Evolutionary conservation across 2,113 vertebrate genomes (phyloP).

Genomic region (Tupaia tana): DNA sequence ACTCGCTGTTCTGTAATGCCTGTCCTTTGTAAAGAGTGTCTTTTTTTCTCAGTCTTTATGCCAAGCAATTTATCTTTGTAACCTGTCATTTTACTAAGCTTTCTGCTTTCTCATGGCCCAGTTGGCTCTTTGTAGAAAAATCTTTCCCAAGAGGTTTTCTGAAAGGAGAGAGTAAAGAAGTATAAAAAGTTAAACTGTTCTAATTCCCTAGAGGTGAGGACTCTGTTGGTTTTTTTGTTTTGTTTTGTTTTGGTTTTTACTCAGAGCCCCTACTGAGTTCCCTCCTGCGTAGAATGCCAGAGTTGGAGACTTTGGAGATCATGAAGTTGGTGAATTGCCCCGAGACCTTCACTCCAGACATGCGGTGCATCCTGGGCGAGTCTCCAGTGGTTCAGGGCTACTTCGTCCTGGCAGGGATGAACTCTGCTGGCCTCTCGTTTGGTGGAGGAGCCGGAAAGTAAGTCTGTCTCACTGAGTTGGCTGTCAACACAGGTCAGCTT

Average conservation of each 20-base stretch:
- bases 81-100: background rate
- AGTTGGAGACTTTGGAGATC: constrained; percentile 93
- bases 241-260: constrained; percentile 34
- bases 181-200: background rate
- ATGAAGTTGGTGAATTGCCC: constrained; percentile 97
- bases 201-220: constrained; percentile 28
- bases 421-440: constrained; percentile 95
- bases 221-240: background rate
- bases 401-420: constrained; percentile 97
- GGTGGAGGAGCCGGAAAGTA: constrained; percentile 97
- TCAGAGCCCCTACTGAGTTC: constrained; percentile 94
- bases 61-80: background rate
- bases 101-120: constrained; percentile 58
- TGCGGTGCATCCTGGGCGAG: constrained; percentile 98
- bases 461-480: constrained; percentile 79
- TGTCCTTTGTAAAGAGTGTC: background rate
- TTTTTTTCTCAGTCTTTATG: background rate
- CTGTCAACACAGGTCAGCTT: background rate
- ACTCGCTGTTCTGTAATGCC: background rate
- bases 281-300: constrained; percentile 94
- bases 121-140: background rate
- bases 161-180: background rate
- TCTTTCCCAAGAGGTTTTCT: background rate
- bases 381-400: constrained; percentile 91
- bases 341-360: constrained; percentile 94